These are phyloP conservation scores for Papilio glaucus DNA, from an alignment of 1,140 invertebrate species.

Conservation along the genomic window DNA sequence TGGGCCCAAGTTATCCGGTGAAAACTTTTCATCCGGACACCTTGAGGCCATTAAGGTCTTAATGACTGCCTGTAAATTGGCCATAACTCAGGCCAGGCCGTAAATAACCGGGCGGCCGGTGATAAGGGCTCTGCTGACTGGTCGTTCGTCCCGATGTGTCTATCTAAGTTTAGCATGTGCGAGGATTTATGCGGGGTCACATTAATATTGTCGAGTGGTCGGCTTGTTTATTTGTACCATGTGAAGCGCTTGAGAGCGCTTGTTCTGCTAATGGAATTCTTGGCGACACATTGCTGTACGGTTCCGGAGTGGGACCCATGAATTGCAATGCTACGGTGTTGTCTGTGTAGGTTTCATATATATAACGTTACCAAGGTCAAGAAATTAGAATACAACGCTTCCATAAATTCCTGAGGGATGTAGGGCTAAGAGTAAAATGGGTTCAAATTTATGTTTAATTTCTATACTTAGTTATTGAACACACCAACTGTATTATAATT, in stretches of 20 bases:
- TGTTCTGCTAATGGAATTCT: conserved; percentile 47
- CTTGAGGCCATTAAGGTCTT: conserved; percentile 77
- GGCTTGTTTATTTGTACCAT: conserved; percentile 42
- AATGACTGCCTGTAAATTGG: conserved; percentile 75
- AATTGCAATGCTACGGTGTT: not conserved
- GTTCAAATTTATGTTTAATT: not conserved
- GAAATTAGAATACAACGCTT: not conserved
- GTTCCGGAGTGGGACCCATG: conserved; percentile 12
- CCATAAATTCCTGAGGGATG: not conserved
- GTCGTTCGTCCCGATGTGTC: conserved; percentile 61
- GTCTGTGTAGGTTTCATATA: not conserved
- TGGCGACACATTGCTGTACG: conserved; percentile 28
- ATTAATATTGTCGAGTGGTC: conserved; percentile 55
- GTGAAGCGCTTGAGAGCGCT: not conserved
- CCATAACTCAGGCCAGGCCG: conserved; percentile 61
- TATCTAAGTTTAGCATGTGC: conserved; percentile 65
- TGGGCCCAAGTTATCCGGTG: conserved; percentile 62
- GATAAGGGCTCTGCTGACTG: conserved; percentile 66
- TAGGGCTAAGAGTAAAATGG: not conserved
- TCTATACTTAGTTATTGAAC: not conserved
- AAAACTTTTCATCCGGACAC: conserved; percentile 61
- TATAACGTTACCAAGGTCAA: not conserved
- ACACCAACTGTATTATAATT: too few species aligned
- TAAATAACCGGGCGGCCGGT: conserved; percentile 59
- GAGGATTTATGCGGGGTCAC: conserved; percentile 54